Evolutionary conservation across 2,113 vertebrate genomes (phyloP).

Genomic region (Meleagris gallopavo): DNA sequence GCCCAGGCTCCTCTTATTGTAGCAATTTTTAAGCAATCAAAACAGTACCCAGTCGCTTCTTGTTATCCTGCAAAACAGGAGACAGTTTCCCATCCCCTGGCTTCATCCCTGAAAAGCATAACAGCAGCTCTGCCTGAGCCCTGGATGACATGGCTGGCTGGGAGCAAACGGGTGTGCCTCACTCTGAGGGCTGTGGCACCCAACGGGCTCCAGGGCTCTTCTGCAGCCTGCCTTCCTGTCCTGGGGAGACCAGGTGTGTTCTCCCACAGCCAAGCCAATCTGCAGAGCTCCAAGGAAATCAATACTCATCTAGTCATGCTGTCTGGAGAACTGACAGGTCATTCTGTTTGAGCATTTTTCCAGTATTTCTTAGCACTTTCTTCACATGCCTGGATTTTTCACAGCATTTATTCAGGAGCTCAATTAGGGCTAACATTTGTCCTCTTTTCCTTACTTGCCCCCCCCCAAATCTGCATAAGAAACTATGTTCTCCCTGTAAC

Average conservation of each 20-base stretch:
- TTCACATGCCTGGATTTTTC: background rate
- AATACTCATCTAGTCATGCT: background rate
- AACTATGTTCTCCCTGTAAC: background rate
- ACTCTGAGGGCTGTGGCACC: background rate
- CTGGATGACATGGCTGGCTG: background rate
- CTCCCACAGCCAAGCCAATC: background rate
- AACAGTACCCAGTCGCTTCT: background rate
- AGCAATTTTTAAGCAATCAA: background rate
- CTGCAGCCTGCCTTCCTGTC: background rate
- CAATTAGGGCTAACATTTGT: background rate
- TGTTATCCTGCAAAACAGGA: background rate
- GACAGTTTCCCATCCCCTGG: background rate
- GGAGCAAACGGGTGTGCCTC: background rate
- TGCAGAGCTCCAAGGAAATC: background rate
- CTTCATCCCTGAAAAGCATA: background rate
- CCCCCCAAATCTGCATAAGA: too few species aligned
- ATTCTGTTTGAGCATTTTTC: background rate
- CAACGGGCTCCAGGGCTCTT: background rate
- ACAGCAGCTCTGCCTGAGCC: background rate
- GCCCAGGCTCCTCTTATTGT: background rate
- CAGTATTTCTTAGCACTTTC: background rate
- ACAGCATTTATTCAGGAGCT: background rate
- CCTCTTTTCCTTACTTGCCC: background rate
- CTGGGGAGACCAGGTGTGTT: too few species aligned
- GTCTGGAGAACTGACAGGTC: background rate